Percentiles rank a stretch among this genome's conserved stretches.
These are phyloP conservation scores for Heliconius sara DNA, from an alignment of 2,888 invertebrate genomes.

Conservation along the genomic window DNA sequence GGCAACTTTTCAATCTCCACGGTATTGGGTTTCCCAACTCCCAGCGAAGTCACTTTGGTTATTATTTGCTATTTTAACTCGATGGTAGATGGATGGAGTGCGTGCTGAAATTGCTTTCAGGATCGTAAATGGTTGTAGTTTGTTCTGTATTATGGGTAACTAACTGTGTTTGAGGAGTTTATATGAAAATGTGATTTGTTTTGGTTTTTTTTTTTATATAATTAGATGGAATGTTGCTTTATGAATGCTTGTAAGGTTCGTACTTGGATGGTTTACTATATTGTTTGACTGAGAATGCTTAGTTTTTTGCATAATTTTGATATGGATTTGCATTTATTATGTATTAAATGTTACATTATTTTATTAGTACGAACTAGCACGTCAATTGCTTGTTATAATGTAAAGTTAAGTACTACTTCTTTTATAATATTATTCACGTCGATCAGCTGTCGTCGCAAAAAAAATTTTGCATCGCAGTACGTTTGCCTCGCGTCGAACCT, in stretches of 20 bases:
- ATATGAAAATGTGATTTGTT: background rate
- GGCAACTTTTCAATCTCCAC: slow-evolving; percentile 45
- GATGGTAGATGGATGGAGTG: background rate
- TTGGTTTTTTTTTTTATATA: background rate
- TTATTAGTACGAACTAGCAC: background rate
- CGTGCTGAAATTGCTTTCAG: background rate
- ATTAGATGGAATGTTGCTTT: background rate
- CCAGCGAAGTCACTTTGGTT: slow-evolving; percentile 36
- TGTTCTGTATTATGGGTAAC: background rate
- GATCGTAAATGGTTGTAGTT: background rate
- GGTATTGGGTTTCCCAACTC: slow-evolving; percentile 45
- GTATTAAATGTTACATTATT: no score
- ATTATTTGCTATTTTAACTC: slow-evolving; percentile 35
- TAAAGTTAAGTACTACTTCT: background rate
- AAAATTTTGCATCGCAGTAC: background rate
- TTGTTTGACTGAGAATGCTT: background rate
- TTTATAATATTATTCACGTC: background rate
- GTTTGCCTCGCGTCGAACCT: slow-evolving; percentile 11
- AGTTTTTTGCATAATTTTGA: background rate
- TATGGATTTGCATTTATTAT: no score
- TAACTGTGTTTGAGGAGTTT: background rate
- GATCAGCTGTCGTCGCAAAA: slow-evolving; percentile 38
- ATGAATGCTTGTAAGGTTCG: background rate
- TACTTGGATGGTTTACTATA: background rate
- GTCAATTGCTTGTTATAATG: background rate